Evolutionary conservation across 2,113 vertebrate species (phyloP), one percentile per base, ranked within the genome.

Genomic region (Fukomys damarensis): DNA sequence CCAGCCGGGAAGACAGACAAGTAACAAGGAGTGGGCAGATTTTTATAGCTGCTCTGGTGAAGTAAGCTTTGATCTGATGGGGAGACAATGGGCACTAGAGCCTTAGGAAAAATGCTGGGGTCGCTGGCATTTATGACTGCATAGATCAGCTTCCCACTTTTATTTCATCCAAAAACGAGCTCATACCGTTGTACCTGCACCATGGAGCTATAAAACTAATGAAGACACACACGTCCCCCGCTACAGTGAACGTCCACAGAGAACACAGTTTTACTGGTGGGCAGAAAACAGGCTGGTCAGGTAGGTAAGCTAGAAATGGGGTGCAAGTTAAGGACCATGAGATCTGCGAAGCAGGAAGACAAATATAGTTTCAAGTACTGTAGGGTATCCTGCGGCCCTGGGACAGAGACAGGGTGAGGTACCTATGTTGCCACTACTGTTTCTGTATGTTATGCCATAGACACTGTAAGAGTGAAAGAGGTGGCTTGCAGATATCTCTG

Each of bases 181-280:
- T 16, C 13, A 4, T 1, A 30, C 17, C 17, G 4, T 46, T 81
- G 85, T 38, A 85, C 22, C 4, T 54, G 16, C 10, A 72, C 35
- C 0, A 2, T 12, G 0, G 1, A 80, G 20, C n/a, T 41, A 19
- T 7, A 52, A 28, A 82, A 65, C 54, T 3, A 1, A 61, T 32
- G 28, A 5, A 35, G 49, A 46, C 4, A 12, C 11, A 46, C 4
- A 12, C 11, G 32, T 61, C 24, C 11, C 14, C 43, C 80, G 68
- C 35, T 22, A 2, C 32, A 8, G 46, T 56, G 13, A 87, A 13
- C 4, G 7, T 26, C 0, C 0, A 30, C 58, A 54, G 32, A 30
- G 61, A 28, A 77, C 1, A 0, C 7, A 7, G 0, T 5, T 12
- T 92, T 30, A 32, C 16, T 24, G 16, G 46, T n/a, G 19, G 19